Conservation (phyloP, 2,113 vertebrate genomes). For the Copsychus sechellarum region DNA sequence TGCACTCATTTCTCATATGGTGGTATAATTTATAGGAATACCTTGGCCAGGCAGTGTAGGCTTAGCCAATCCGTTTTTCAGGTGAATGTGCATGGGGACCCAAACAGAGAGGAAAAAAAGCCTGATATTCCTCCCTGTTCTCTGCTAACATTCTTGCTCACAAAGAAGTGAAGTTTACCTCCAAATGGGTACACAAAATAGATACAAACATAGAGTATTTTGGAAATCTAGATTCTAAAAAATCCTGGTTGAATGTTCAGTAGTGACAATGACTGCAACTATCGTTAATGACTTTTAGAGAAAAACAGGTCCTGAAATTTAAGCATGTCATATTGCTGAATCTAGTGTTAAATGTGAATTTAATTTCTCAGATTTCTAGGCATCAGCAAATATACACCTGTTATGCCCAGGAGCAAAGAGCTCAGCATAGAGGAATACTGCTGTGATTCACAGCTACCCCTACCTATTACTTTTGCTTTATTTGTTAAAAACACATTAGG, state of each 20-base stretch:
- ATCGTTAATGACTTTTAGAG: background rate
- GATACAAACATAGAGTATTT: background rate
- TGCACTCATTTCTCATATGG: background rate
- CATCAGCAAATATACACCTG: slow-evolving; percentile 19
- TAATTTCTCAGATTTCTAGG: background rate
- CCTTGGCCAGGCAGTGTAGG: background rate
- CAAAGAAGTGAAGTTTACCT: background rate
- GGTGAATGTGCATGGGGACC: background rate
- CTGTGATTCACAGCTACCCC: slow-evolving; percentile 4
- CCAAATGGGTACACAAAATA: background rate
- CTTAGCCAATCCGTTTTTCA: background rate
- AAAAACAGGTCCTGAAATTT: background rate
- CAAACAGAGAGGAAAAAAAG: background rate
- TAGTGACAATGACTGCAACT: background rate
- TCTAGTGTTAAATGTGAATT: background rate
- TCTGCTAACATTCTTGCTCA: background rate
- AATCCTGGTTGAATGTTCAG: background rate
- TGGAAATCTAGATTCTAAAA: background rate
- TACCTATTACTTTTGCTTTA: background rate
- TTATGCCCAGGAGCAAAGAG: background rate
- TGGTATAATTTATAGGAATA: background rate
- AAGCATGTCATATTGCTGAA: background rate
- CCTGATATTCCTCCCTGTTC: background rate
- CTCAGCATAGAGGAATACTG: slow-evolving; percentile 5
- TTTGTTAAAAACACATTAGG: background rate